Percentiles rank a stretch among this genome's conserved stretches.
phyloP scores from a whole-genome alignment of 2,797 vertebrate species.

The Pelodytes ibericus region DNA sequence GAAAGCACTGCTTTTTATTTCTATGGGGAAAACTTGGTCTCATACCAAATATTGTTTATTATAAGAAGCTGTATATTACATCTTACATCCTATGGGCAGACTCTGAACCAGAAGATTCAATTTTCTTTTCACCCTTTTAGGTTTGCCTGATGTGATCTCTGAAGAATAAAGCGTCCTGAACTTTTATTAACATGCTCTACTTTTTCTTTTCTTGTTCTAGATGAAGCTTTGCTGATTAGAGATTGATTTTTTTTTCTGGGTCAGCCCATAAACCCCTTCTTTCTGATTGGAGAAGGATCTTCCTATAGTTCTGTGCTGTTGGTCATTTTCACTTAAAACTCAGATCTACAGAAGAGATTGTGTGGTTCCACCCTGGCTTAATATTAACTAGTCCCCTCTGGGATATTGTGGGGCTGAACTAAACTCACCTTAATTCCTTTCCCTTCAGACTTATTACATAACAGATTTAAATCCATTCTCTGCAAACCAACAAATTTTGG shows the following conservation, averaged over 20 bases:
- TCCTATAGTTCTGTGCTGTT: constrained; percentile 13
- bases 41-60: constrained; percentile 22
- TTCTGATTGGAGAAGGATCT: constrained; percentile 18
- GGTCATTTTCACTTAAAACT: constrained; percentile 14
- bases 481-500: not conserved
- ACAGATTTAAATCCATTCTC: constrained; percentile 15
- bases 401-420: not conserved
- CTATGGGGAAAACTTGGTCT: constrained; percentile 40
- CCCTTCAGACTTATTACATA: constrained; percentile 7
- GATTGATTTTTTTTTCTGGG: constrained; percentile 43
- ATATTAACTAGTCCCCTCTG: constrained; percentile 6
- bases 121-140: not conserved
- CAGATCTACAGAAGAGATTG: constrained; percentile 12
- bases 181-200: constrained; percentile 45
- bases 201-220: constrained; percentile 17
- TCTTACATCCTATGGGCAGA: constrained; percentile 2
- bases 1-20: constrained; percentile 8
- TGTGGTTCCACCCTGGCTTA: not conserved
- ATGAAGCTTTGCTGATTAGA: constrained; percentile 17
- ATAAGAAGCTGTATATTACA: constrained; percentile 16
- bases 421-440: constrained; percentile 3
- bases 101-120: not conserved
- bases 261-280: constrained; percentile 46
- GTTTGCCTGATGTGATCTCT: not conserved
- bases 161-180: constrained; percentile 24